Conservation (phyloP, 2,888 invertebrate genomes). For the Dichetophora obliterata region DNA sequence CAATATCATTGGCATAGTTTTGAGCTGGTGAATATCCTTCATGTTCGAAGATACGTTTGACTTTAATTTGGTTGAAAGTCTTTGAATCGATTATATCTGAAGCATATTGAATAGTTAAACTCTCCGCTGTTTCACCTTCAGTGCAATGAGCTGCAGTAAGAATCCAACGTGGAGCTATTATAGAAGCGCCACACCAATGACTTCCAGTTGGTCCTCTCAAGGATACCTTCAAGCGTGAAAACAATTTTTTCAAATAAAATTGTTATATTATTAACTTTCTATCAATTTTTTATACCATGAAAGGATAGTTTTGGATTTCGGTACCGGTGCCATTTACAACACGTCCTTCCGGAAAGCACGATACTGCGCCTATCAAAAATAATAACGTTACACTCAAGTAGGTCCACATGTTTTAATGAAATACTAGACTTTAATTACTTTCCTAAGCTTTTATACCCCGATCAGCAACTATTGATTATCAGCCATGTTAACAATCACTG, state of each 20-base stretch:
- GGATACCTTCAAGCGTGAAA: constrained; percentile 55
- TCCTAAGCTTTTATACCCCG: neutral
- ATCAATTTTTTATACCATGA: neutral
- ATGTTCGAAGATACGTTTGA: constrained; percentile 61
- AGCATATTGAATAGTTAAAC: constrained; percentile 58
- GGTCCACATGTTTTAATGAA: neutral
- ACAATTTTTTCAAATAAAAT: too few species aligned
- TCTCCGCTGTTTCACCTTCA: constrained; percentile 22
- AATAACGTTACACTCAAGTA: neutral
- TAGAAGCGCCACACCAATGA: constrained; percentile 61
- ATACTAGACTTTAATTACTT: neutral
- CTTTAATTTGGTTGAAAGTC: neutral
- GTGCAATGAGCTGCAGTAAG: constrained; percentile 65
- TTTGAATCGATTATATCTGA: constrained; percentile 44
- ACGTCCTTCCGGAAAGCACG: neutral
- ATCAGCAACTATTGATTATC: too few species aligned
- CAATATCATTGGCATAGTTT: constrained; percentile 68
- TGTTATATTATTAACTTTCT: too few species aligned
- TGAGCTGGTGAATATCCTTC: constrained; percentile 56
- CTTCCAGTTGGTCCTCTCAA: constrained; percentile 54
- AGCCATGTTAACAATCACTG: too few species aligned
- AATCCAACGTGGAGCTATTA: constrained; percentile 55
- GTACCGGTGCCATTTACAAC: neutral
- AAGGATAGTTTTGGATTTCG: neutral
- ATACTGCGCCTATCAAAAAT: neutral